Evolutionary conservation across 2,797 vertebrate genomes (phyloP).

Genomic region (Falco peregrinus): DNA sequence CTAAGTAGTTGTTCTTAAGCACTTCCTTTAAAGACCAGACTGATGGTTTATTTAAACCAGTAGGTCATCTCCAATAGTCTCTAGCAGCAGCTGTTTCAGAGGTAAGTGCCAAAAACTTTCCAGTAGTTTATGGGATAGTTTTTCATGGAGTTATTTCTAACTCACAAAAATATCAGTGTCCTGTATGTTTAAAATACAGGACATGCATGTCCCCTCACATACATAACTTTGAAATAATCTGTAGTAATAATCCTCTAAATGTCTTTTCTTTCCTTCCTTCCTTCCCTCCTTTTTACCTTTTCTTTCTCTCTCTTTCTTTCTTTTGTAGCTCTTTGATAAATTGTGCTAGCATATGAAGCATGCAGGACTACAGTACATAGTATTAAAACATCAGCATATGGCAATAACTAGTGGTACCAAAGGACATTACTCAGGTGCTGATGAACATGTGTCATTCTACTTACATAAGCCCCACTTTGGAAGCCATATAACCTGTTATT

Average conservation of each 20-base stretch:
- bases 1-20: background rate
- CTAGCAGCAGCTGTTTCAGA: background rate
- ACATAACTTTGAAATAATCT: background rate
- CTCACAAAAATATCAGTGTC: background rate
- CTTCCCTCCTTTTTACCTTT: too few species aligned
- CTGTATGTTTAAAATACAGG: background rate
- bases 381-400: background rate
- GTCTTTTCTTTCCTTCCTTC: accelerated
- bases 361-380: too few species aligned
- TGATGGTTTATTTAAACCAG: background rate
- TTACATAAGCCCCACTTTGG: background rate
- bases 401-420: background rate
- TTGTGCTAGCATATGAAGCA: background rate
- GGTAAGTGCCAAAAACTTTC: background rate
- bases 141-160: background rate
- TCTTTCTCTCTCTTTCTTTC: too few species aligned
- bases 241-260: background rate
- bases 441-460: background rate
- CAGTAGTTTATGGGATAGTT: background rate
- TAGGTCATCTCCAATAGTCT: background rate
- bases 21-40: background rate
- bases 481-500: background rate
- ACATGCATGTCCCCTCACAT: background rate
- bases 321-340: background rate
- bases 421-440: background rate